A percentile compares a stretch with the other conserved stretches of the same genome.
Conservation (phyloP, 2,113 vertebrate genomes). For the Pseudonaja textilis region DNA sequence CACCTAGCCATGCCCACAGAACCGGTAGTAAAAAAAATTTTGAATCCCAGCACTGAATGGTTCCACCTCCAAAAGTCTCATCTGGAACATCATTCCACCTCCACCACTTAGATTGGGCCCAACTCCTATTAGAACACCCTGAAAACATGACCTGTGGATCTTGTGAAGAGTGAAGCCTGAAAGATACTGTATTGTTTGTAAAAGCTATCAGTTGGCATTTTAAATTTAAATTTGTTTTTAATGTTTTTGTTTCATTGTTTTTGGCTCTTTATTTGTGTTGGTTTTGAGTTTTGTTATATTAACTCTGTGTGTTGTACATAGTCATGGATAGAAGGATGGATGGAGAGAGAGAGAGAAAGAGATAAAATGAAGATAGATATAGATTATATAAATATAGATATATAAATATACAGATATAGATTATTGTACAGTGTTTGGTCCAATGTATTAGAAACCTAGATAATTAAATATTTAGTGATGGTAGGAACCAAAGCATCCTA, state of each 20-base stretch:
- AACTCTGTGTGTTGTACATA: background rate
- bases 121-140: background rate
- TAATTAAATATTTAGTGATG: background rate
- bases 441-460: background rate
- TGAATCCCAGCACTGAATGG: background rate
- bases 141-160: background rate
- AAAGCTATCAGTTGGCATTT: background rate
- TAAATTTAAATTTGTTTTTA: background rate
- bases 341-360: background rate
- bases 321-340: background rate
- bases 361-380: too few species aligned
- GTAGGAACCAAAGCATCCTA: background rate
- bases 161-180: background rate
- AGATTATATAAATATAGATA: too few species aligned
- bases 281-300: background rate
- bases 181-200: background rate
- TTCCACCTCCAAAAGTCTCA: background rate
- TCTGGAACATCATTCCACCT: background rate
- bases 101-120: background rate
- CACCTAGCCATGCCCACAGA: too few species aligned
- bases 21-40: too few species aligned
- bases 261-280: background rate
- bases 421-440: background rate
- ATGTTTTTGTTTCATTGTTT: background rate
- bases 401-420: background rate